phyloP scores from a whole-genome alignment of 2,113 vertebrate species.

The Petaurus breviceps region DNA sequence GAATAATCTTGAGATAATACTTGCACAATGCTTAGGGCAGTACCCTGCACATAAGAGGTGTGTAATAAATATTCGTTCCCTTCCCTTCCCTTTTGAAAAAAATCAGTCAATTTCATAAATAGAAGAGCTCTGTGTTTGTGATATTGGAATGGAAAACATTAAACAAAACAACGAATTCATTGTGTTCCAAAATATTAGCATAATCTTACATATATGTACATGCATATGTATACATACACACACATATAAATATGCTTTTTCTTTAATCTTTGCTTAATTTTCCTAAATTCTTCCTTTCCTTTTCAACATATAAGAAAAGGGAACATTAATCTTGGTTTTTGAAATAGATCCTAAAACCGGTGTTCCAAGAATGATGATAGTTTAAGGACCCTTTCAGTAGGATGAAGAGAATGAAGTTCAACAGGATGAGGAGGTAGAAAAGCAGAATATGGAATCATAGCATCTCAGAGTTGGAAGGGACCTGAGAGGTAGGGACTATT shows the following conservation, averaged over 20 bases:
- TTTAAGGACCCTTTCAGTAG: not conserved
- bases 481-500: not conserved
- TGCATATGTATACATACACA: too few species aligned
- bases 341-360: not conserved
- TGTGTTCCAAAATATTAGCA: not conserved
- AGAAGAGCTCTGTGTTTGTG: not conserved
- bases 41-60: not conserved
- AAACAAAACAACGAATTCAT: not conserved
- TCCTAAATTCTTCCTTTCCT: too few species aligned
- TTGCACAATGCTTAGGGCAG: not conserved
- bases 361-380: not conserved
- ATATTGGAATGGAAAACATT: not conserved
- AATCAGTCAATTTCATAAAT: not conserved
- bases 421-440: not conserved
- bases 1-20: not conserved
- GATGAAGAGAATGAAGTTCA: not conserved
- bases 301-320: too few species aligned
- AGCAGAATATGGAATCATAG: not conserved
- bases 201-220: not conserved
- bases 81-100: not conserved
- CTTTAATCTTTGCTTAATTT: too few species aligned
- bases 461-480: not conserved
- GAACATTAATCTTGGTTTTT: not conserved
- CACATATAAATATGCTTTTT: too few species aligned
- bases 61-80: not conserved